These are phyloP conservation scores for Odontamblyopus lacepedii DNA, from an alignment of 2,797 vertebrate species.

Conservation along the genomic window DNA sequence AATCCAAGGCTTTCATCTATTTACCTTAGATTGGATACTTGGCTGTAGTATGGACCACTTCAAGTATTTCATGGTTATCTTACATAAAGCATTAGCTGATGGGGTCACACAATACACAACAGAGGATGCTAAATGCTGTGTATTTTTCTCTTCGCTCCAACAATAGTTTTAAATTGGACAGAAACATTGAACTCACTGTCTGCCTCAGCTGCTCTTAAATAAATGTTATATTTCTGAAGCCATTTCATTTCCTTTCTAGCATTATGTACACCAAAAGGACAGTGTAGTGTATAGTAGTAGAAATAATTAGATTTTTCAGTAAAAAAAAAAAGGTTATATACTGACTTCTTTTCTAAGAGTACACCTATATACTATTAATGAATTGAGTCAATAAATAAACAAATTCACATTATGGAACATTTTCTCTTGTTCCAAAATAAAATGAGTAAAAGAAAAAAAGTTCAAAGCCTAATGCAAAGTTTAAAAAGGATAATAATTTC, in stretches of 20 bases:
- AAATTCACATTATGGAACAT: not conserved
- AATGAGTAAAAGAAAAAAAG: no score
- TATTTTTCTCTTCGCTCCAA: not conserved
- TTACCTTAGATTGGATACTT: no score
- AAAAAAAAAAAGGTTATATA: not conserved
- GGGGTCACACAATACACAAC: not conserved
- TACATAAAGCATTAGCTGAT: not conserved
- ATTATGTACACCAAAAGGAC: not conserved
- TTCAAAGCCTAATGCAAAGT: not conserved
- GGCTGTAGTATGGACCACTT: no score
- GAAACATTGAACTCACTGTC: not conserved
- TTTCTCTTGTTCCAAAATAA: not conserved
- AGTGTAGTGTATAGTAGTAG: not conserved
- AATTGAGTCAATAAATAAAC: not conserved
- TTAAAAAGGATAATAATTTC: not conserved
- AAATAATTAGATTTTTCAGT: not conserved
- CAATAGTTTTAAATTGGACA: not conserved
- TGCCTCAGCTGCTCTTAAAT: not conserved
- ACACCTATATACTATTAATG: not conserved
- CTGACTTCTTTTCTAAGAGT: not conserved
- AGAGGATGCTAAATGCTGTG: not conserved
- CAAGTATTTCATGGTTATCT: not conserved
- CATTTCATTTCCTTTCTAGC: not conserved
- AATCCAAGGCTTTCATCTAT: no score
- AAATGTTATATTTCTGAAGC: constrained; percentile 1